Evolutionary conservation across 2,888 invertebrate species (phyloP).

Genomic region (Hecatera dysodea): DNA sequence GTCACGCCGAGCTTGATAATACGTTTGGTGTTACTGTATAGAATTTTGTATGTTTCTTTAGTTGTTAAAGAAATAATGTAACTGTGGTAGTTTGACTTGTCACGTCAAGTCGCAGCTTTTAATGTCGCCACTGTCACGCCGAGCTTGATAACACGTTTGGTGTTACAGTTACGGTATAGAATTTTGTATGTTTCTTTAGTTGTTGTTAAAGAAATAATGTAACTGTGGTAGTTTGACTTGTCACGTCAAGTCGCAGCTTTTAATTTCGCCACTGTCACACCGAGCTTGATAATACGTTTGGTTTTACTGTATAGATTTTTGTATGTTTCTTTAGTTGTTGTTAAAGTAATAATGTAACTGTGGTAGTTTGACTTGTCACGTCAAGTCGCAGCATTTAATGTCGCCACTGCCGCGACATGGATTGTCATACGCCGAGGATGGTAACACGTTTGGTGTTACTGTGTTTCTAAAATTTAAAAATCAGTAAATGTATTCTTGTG

Average conservation of each 20-base stretch:
- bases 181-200: too few species aligned
- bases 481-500: not conserved
- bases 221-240: too few species aligned
- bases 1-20: slow-evolving; percentile 2
- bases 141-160: slow-evolving; percentile 4
- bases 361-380: slow-evolving; percentile 67
- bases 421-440: not conserved
- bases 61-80: not conserved
- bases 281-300: slow-evolving; percentile 5
- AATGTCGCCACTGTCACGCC: slow-evolving; percentile 54
- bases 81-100: slow-evolving; percentile 72
- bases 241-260: slow-evolving; percentile 67
- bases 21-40: too few species aligned
- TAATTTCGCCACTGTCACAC: slow-evolving; percentile 54
- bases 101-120: slow-evolving; percentile 65
- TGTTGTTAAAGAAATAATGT: too few species aligned
- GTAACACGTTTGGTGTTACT: not conserved
- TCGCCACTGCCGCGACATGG: slow-evolving; percentile 30
- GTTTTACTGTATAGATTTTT: slow-evolving; percentile 39
- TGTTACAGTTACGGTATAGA: too few species aligned
- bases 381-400: slow-evolving; percentile 45
- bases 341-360: not conserved
- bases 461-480: too few species aligned
- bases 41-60: too few species aligned
- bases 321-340: not conserved